These are phyloP conservation scores for Eulithis testata DNA, from an alignment of 2,888 invertebrate genomes.

Conservation along the genomic window DNA sequence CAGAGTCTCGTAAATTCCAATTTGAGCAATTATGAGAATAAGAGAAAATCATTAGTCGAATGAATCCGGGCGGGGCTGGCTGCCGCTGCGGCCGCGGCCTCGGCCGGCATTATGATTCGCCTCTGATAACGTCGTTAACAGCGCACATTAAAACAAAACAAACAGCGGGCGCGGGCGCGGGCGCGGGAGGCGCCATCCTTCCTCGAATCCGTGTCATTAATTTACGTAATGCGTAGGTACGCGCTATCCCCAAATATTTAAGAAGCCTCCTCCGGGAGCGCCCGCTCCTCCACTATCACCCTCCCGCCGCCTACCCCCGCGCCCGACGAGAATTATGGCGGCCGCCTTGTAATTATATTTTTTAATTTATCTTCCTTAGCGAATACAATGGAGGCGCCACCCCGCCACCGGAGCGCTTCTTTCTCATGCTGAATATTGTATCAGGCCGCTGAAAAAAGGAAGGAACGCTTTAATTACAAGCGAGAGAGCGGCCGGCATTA, in stretches of 20 bases:
- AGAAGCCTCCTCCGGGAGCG: constrained; percentile 84
- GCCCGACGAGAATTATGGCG: constrained; percentile 86
- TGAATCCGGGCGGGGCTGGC: constrained; percentile 57
- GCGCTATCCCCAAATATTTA: constrained; percentile 86
- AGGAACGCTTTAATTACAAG: constrained; percentile 85
- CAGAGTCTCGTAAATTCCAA: constrained; percentile 64
- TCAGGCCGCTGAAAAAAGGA: constrained; percentile 84
- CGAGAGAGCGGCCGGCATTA: constrained; percentile 81
- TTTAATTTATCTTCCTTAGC: constrained; percentile 89
- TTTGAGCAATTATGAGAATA: constrained; percentile 77
- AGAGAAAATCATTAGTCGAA: constrained; percentile 79
- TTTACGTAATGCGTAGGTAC: constrained; percentile 85
- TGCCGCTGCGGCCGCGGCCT: constrained; percentile 20
- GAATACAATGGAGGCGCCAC: constrained; percentile 85
- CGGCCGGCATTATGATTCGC: constrained; percentile 66
- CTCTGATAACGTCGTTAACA: constrained; percentile 84
- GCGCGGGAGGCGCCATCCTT: constrained; percentile 79
- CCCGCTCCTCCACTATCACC: constrained; percentile 81
- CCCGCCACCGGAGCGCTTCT: constrained; percentile 83
- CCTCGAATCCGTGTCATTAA: constrained; percentile 85
- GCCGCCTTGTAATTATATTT: constrained; percentile 88
- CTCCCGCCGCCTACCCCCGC: constrained; percentile 70
- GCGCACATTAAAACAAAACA: constrained; percentile 84
- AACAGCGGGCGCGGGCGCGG: constrained; percentile 59
- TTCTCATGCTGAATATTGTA: constrained; percentile 85